These are phyloP conservation scores for Tachyglossus aculeatus DNA, from an alignment of 2,797 vertebrate genomes.

Conservation along the genomic window DNA sequence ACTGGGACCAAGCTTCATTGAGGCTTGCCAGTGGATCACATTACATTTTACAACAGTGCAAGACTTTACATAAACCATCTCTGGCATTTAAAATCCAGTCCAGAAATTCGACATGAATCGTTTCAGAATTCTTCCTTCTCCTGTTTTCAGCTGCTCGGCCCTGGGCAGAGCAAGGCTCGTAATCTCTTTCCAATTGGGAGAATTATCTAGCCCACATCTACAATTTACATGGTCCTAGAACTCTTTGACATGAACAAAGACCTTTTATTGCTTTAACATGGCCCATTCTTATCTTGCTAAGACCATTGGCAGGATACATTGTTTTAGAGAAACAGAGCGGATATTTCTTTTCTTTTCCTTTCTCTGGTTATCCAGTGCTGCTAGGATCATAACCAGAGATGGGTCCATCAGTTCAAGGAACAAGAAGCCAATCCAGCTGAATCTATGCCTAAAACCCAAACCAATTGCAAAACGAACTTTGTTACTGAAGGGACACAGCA, in stretches of 20 bases:
- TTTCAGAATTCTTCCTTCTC: constrained; percentile 68
- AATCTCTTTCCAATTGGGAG: constrained; percentile 58
- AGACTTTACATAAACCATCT: constrained; percentile 78
- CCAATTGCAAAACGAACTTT: constrained; percentile 15
- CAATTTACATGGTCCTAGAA: constrained; percentile 60
- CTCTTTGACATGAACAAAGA: constrained; percentile 55
- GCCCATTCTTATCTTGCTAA: constrained; percentile 60
- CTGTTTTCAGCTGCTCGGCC: constrained; percentile 66
- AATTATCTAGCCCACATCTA: constrained; percentile 69
- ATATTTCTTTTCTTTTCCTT: constrained; percentile 43
- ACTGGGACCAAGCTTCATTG: constrained; percentile 66
- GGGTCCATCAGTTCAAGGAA: constrained; percentile 37
- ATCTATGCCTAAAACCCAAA: constrained; percentile 11
- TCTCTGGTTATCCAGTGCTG: constrained; percentile 14
- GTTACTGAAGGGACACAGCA: neutral
- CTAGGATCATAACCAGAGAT: constrained; percentile 30
- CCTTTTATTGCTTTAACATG: constrained; percentile 61
- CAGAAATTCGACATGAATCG: constrained; percentile 76
- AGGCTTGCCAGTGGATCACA: constrained; percentile 72
- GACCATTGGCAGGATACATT: constrained; percentile 45
- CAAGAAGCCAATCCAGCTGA: constrained; percentile 31
- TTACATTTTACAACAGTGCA: constrained; percentile 77
- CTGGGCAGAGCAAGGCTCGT: constrained; percentile 48
- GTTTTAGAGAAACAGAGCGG: constrained; percentile 39
- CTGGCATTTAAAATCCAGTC: constrained; percentile 76